phyloP scores from a whole-genome alignment of 2,888 invertebrate genomes.

The Ochlodes sylvanus region DNA sequence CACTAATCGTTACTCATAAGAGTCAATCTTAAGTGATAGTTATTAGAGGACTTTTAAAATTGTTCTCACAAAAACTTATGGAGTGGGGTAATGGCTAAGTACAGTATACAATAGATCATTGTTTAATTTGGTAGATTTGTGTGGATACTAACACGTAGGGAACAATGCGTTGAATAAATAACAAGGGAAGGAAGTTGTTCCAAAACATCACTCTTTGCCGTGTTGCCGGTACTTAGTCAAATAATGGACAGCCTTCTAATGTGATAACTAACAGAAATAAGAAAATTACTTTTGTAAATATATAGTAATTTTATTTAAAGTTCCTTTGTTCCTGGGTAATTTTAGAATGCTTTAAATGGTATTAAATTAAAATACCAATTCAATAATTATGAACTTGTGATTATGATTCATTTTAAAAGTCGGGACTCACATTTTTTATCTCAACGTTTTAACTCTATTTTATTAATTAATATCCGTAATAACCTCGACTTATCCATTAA shows the following conservation, averaged over 20 bases:
- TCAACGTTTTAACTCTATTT: background rate
- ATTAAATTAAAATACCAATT: too few relatives aligned
- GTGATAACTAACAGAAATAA: too few relatives aligned
- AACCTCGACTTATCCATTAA: background rate
- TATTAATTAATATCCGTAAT: background rate
- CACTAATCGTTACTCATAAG: too few relatives aligned
- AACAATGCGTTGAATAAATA: slow-evolving; percentile 58
- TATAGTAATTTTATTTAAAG: too few relatives aligned
- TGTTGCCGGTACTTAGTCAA: background rate
- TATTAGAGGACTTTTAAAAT: background rate
- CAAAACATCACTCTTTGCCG: slow-evolving; percentile 39
- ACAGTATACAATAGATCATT: slow-evolving; percentile 70
- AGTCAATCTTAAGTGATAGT: background rate
- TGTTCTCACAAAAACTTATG: slow-evolving; percentile 17
- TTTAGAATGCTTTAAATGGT: too few relatives aligned
- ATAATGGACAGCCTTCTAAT: background rate
- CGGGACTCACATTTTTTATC: too few relatives aligned
- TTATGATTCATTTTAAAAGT: too few relatives aligned
- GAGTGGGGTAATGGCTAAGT: slow-evolving; percentile 25
- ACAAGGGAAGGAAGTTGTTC: slow-evolving; percentile 65
- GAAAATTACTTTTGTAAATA: too few relatives aligned
- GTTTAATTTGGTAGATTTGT: slow-evolving; percentile 62
- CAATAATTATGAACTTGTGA: too few relatives aligned
- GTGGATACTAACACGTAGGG: slow-evolving; percentile 67
- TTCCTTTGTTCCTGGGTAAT: too few relatives aligned